Conservation (phyloP, 2,113 vertebrate species). For the Neolamprologus toae region DNA sequence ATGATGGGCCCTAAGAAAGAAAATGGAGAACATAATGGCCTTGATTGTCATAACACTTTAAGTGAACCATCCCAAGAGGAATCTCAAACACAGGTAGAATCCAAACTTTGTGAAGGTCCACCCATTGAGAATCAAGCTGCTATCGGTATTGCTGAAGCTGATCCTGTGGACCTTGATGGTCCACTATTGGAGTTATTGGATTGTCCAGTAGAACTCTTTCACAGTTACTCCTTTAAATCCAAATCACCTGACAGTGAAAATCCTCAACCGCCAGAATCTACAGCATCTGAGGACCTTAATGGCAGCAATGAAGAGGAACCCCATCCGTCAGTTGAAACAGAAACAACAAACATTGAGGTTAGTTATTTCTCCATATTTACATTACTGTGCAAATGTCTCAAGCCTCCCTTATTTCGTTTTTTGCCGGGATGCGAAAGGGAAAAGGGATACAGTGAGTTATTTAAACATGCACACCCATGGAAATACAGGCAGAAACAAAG, state of each 20-base stretch:
- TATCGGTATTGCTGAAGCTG: neutral
- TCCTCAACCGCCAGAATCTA: neutral
- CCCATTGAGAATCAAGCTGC: neutral
- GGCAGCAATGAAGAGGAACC: neutral
- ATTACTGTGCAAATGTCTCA: neutral
- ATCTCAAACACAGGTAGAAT: neutral
- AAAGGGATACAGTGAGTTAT: neutral
- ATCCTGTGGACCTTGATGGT: conserved; percentile 37
- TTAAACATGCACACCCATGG: neutral
- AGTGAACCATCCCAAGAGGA: neutral
- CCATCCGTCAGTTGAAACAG: neutral
- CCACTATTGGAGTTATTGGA: conserved; percentile 9
- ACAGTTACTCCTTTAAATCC: conserved; percentile 60
- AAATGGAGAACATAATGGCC: neutral
- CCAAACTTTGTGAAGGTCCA: neutral
- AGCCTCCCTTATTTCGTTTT: neutral
- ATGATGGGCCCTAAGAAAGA: neutral
- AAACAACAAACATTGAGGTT: conserved; percentile 7
- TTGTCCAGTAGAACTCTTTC: conserved; percentile 53
- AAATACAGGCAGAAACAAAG: neutral
- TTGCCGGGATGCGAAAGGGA: neutral
- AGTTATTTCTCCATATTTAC: neutral
- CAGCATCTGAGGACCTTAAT: neutral
- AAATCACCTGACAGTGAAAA: conserved; percentile 31
- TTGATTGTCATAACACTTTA: neutral